Conservation (phyloP, 2,113 vertebrate genomes). For the Apodemus speciosus region DNA sequence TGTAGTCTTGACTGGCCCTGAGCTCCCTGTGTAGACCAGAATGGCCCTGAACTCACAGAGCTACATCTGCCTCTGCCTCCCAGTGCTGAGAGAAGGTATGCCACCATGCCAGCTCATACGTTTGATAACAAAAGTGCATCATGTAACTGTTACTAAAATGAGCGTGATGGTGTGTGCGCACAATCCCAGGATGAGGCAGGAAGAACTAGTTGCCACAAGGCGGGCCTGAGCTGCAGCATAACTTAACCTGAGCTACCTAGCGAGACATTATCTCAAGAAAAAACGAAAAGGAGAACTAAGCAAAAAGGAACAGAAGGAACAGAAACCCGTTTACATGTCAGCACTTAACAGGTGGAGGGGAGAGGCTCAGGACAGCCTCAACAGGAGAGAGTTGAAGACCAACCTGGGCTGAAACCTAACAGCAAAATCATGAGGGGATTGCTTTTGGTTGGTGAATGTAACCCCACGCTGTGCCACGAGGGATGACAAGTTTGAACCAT, state of each 20-base stretch:
- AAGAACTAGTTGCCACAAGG: neutral
- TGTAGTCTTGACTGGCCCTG: neutral
- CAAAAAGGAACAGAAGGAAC: neutral
- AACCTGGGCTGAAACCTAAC: neutral
- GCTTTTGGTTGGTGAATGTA: neutral
- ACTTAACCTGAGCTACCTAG: neutral
- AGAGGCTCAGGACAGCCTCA: neutral
- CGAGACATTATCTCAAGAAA: neutral
- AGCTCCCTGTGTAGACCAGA: neutral
- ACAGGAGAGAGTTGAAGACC: neutral
- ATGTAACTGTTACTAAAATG: neutral
- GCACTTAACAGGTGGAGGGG: neutral
- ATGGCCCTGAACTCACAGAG: neutral
- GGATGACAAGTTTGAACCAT: neutral
- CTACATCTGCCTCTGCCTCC: neutral
- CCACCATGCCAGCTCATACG: too few relatives aligned
- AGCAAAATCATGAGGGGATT: neutral
- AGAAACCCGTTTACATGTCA: neutral
- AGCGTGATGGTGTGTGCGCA: neutral
- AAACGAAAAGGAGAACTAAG: neutral
- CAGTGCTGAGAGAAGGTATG: neutral
- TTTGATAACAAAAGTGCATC: neutral
- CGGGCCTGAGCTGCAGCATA: neutral
- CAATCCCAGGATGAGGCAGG: neutral
- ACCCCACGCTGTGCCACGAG: neutral